Percentiles rank a stretch among this genome's conserved stretches.
phyloP scores from a whole-genome alignment of 2,797 vertebrate species.

The Squalus acanthias region DNA sequence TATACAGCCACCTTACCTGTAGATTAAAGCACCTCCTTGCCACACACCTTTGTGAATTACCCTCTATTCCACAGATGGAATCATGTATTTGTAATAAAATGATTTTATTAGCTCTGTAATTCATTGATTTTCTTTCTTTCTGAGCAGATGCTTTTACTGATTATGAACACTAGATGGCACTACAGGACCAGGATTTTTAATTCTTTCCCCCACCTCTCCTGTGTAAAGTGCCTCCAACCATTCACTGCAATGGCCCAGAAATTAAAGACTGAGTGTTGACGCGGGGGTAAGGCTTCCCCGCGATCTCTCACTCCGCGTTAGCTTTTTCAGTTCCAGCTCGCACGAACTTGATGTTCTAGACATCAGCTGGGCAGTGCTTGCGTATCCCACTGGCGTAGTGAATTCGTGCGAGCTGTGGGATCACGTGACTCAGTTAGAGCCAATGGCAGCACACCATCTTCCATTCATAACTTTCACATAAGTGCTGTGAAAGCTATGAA shows the following conservation, averaged over 20 bases:
- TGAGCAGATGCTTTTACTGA: neutral
- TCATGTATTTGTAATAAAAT: neutral
- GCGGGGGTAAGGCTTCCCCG: too few relatives aligned
- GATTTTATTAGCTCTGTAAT: neutral
- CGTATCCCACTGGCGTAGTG: too few relatives aligned
- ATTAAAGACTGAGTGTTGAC: too few relatives aligned
- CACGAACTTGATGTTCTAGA: too few relatives aligned
- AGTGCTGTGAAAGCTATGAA: too few relatives aligned
- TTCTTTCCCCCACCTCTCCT: neutral
- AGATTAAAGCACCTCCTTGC: neutral
- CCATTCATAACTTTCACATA: too few relatives aligned
- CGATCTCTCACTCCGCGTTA: too few relatives aligned
- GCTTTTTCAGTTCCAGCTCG: too few relatives aligned
- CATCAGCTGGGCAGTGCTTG: too few relatives aligned
- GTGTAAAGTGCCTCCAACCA: neutral
- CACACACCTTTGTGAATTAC: neutral
- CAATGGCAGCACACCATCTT: too few relatives aligned
- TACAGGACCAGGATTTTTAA: neutral
- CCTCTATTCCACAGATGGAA: neutral
- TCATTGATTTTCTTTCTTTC: neutral
- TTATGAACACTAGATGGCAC: constrained; percentile 28
- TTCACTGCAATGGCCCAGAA: neutral
- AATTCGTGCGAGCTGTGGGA: too few relatives aligned
- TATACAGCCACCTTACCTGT: neutral
- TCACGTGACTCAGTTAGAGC: too few relatives aligned